Evolutionary conservation across 2,113 vertebrate species (phyloP), one percentile per base, ranked within the genome.

Genomic region (Engraulis encrasicolus): DNA sequence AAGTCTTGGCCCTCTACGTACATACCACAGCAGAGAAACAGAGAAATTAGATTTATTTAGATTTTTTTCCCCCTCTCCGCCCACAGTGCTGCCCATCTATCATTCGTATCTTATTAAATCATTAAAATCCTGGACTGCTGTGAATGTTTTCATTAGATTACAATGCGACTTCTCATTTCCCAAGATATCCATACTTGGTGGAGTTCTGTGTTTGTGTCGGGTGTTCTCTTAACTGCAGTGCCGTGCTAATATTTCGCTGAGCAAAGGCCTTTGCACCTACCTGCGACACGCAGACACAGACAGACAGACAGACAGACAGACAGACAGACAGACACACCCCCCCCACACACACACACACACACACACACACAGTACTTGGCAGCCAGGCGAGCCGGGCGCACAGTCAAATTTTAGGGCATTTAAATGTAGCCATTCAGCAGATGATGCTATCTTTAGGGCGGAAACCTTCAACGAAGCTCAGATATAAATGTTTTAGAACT

Each of bases 101-200:
- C 20, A 66, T 79, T 82, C 74, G 19, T 85, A 79, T 83, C 52
- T 78, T 82, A 81, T 85, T 78, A 83, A 88, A 88, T 84, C 78
- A 82, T 54, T 80, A 61, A n/a, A 71, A 81, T 81, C 81, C 78
- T 71, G 27, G 66, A 54, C 34, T 77, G 36, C 74, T 82, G 80
- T 49, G 38, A 58, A 48, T 50, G 23, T 78, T 49, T 84, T 88
- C 85, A 83, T 81, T 84, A 83, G 78, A 86, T 61, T 82, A 81
- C 81, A 61, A 77, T 82, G 6, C 18, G 66, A 49, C 81, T 52
- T 36, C 52, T 82, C 83, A 87, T 85, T 87, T 87, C 87, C 87
- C 87, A 31, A 49, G 87, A 89, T 77, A 87, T 85, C 14, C 48
- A 54, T 78, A 66, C 49, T 31, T 80, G 37, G 77, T n/a, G 48